phyloP scores from a whole-genome alignment of 2,113 vertebrate species.

The Myotis davidii region DNA sequence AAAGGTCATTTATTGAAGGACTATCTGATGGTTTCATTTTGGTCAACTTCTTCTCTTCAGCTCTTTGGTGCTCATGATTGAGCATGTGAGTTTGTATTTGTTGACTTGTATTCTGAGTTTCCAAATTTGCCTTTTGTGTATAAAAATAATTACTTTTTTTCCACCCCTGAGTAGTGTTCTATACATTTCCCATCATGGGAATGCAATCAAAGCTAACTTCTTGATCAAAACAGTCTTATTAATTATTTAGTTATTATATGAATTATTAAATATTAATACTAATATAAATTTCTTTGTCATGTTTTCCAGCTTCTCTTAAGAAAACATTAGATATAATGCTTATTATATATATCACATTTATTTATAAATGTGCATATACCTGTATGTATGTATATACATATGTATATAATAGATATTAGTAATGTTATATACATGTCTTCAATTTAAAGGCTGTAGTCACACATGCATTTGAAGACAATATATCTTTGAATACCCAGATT shows the following conservation, averaged over 20 bases:
- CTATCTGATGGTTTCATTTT: background rate
- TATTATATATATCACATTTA: background rate
- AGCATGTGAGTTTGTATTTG: background rate
- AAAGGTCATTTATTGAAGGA: background rate
- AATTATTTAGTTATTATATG: background rate
- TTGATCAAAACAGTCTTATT: background rate
- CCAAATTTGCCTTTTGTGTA: background rate
- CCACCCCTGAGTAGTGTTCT: background rate
- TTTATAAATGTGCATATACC: background rate
- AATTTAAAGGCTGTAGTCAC: background rate
- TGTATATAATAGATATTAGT: background rate
- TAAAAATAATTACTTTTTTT: conserved; percentile 39
- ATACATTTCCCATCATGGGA: background rate
- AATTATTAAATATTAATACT: background rate
- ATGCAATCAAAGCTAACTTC: background rate
- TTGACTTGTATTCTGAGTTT: background rate
- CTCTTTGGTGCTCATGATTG: background rate
- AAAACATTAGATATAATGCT: background rate
- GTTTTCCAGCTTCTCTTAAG: background rate
- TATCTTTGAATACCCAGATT: background rate
- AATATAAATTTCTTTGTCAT: background rate
- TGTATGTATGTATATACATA: background rate
- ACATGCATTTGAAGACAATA: background rate
- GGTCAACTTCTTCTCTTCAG: background rate
- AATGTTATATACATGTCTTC: background rate